Base-by-base conservation (phyloP, 2,113 vertebrate genomes). In the Toxostoma redivivum region DNA sequence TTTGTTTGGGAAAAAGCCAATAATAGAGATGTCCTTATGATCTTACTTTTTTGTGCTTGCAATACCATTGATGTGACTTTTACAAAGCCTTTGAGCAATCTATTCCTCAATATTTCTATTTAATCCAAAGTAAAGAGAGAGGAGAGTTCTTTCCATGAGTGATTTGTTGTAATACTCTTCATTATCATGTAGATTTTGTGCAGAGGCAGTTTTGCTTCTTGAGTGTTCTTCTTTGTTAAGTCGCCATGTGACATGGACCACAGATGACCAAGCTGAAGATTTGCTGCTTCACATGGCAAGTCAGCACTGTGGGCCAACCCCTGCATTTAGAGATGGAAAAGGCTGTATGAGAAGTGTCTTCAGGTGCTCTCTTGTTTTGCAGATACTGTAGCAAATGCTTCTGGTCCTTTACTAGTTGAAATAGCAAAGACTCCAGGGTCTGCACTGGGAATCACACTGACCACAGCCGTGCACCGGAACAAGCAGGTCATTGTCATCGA, bases 401-500 rank as follows among this genome's bases (percentile, higher is more conserved):
- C 99, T 0, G 99, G 99, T 79, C 99, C 99, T 67, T 97, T 99
- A 95, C 97, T 99, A 87, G 99, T 99, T 96, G 99, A 99, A 97
- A 99, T 99, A 81, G 98, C 98, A 56, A 99, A 99, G 94, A 97
- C 98, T 4, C 98, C 98, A 0, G 99, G 99, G 1, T 98, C 99
- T 22, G 97, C 98, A 0, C 97, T 99, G 94, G 99, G 99, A 48
- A 98, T 99, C 96, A 98, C 98, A 0, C 98, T 99, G 73, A 97
- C 97, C 30, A 98, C 98, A 11, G 95, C 98, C 47, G 96, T 92
- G 21, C 99, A 99, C 97, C 98, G 98, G 81, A 99, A 98, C 97
- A 99, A 99, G 94, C 98, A 99, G 35, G 98, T 99, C 85, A 98
- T 99, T 69, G 98, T 99, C 86, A 98, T 99, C 0, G 99, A 99